phyloP scores from a whole-genome alignment of 2,888 invertebrate species.

The Drosophila kuntzei region DNA sequence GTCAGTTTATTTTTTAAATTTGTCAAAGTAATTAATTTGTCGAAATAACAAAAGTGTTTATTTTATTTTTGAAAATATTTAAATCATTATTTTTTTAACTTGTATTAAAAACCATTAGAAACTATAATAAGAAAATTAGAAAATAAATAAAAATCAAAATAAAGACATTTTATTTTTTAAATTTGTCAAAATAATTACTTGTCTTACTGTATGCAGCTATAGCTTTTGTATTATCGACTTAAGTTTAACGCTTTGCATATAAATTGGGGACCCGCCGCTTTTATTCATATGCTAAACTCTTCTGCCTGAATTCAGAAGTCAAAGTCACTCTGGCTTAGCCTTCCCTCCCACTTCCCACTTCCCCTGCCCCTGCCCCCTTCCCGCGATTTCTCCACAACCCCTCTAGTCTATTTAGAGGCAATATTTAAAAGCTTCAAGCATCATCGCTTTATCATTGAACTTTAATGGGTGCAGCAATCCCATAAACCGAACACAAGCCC shows the following conservation, averaged over 20 bases:
- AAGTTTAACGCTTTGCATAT: constrained; percentile 64
- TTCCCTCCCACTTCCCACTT: constrained; percentile 32
- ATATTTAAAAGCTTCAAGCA: constrained; percentile 54
- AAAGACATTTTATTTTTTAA: too few species aligned
- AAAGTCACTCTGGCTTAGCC: constrained; percentile 57
- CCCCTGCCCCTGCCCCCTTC: not conserved
- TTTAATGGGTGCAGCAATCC: constrained; percentile 67
- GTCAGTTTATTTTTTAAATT: too few species aligned
- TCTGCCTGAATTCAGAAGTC: constrained; percentile 67
- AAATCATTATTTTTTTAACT: too few species aligned
- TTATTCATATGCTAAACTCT: constrained; percentile 72
- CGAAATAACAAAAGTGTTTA: too few species aligned
- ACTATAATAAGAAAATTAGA: too few species aligned
- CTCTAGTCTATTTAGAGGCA: constrained; percentile 66
- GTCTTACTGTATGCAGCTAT: constrained; percentile 1
- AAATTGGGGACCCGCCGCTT: constrained; percentile 49
- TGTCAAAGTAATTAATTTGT: too few species aligned
- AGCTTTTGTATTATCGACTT: constrained; percentile 49
- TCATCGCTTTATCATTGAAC: constrained; percentile 64
- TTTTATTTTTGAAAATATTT: too few species aligned
- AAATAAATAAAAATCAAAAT: too few species aligned
- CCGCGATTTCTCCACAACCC: constrained; percentile 16
- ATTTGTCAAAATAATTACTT: not conserved
- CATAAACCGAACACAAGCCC: constrained; percentile 47
- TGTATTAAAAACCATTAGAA: too few species aligned